Percentiles rank a stretch among this genome's conserved stretches.
These are phyloP conservation scores for Drosophila falleni DNA, from an alignment of 2,888 invertebrate genomes.

Conservation along the genomic window DNA sequence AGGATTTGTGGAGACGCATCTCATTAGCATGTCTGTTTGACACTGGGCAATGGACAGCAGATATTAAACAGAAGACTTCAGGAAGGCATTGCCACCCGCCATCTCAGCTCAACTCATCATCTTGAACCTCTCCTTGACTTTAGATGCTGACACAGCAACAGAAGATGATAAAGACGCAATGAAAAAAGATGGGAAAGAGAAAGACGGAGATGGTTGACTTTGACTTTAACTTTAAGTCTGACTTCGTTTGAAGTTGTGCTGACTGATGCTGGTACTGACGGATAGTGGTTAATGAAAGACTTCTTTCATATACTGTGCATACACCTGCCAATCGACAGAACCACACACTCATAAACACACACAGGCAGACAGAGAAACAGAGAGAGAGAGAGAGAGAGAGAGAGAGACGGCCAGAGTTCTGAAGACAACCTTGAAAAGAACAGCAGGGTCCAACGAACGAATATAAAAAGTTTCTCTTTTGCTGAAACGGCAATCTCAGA, in stretches of 20 bases:
- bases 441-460: conserved; percentile 73
- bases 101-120: conserved; percentile 3
- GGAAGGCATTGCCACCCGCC: conserved; percentile 27
- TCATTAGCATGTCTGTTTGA: conserved; percentile 48
- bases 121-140: conserved; percentile 16
- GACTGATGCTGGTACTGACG: conserved; percentile 51
- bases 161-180: conserved; percentile 16
- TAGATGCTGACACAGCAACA: conserved; percentile 6
- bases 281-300: conserved; percentile 70
- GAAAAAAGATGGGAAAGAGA: conserved; percentile 6
- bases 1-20: conserved; percentile 58
- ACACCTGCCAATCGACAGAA: conserved; percentile 30
- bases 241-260: conserved; percentile 63
- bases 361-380: conserved; percentile 6
- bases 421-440: conserved; percentile 72
- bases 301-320: conserved; percentile 34
- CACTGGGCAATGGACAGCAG: conserved; percentile 23
- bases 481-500: conserved; percentile 62
- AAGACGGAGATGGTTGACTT: conserved; percentile 8
- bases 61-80: conserved; percentile 28
- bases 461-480: conserved; percentile 69
- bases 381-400: neutral
- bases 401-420: conserved; percentile 6
- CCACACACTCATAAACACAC: conserved; percentile 18
- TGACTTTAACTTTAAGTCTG: conserved; percentile 36